Conservation (phyloP, 2,113 vertebrate genomes). For the Haliaeetus leucogaster region DNA sequence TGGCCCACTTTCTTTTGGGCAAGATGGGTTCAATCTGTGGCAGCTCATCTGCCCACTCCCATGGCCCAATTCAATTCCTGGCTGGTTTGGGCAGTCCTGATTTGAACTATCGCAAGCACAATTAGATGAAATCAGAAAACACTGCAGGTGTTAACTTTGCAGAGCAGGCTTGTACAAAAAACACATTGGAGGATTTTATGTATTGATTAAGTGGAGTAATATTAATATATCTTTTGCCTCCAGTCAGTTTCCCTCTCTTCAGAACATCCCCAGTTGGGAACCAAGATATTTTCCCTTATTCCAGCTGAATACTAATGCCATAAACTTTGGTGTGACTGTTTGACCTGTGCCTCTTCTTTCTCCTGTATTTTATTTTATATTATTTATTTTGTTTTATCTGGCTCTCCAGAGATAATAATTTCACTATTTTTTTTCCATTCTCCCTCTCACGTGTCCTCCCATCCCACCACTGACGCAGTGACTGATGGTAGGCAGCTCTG, state of each 20-base stretch:
- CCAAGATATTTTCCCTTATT: slow-evolving; percentile 70
- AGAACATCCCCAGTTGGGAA: slow-evolving; percentile 71
- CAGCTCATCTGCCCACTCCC: background rate
- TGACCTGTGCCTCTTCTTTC: slow-evolving; percentile 60
- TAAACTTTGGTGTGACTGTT: slow-evolving; percentile 67
- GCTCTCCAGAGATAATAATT: slow-evolving; percentile 60
- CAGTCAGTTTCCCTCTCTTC: slow-evolving; percentile 71
- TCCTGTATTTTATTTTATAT: background rate
- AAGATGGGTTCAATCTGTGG: background rate
- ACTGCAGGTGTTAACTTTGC: slow-evolving; percentile 64
- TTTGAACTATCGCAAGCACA: background rate
- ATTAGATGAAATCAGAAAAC: slow-evolving; percentile 65
- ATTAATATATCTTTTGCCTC: slow-evolving; percentile 82
- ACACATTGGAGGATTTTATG: slow-evolving; percentile 74
- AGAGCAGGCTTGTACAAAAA: slow-evolving; percentile 64
- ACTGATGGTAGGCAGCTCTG: slow-evolving; percentile 74
- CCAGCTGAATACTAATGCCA: slow-evolving; percentile 70
- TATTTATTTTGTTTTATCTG: slow-evolving; percentile 50
- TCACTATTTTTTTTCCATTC: slow-evolving; percentile 38
- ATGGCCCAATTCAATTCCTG: background rate
- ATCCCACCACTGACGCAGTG: slow-evolving; percentile 59
- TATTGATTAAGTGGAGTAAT: slow-evolving; percentile 83
- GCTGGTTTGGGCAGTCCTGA: background rate
- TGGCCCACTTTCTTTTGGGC: background rate
- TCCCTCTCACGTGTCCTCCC: slow-evolving; percentile 60